Evolutionary conservation across 2,888 invertebrate genomes (phyloP).

Genomic region (Carpatolechia fugitivella): DNA sequence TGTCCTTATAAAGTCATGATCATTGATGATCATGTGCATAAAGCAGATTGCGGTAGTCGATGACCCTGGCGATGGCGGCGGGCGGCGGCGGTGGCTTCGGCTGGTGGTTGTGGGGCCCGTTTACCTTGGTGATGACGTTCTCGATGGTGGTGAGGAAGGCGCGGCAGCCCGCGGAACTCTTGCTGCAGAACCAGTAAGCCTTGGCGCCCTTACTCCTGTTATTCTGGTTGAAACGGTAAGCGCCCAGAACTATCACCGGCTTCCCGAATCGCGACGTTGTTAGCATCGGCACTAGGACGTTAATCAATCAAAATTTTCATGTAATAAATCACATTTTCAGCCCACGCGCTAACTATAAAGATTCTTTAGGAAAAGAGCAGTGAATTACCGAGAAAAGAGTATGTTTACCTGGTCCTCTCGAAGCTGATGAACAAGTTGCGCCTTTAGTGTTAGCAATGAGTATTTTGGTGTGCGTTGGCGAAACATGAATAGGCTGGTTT

Average conservation of each 20-base stretch:
- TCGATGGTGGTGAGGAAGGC: slow-evolving; percentile 33
- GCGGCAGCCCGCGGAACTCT: not conserved
- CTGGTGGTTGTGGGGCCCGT: slow-evolving; percentile 28
- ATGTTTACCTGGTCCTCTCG: not conserved
- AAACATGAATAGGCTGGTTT: not conserved
- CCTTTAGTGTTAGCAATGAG: not conserved
- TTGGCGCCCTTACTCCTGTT: not conserved
- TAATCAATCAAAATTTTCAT: too few relatives aligned
- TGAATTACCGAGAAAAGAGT: too few relatives aligned
- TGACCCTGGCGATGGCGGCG: not conserved
- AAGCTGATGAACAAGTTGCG: not conserved
- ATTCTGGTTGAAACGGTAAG: slow-evolving; percentile 12
- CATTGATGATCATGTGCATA: not conserved
- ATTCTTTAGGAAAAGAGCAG: too few relatives aligned
- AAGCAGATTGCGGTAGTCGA: not conserved
- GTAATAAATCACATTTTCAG: too few relatives aligned
- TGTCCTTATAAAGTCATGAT: not conserved
- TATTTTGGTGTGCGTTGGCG: not conserved
- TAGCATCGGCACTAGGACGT: not conserved
- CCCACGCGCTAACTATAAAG: too few relatives aligned
- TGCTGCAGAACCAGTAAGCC: slow-evolving; percentile 12
- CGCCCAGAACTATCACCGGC: slow-evolving; percentile 23
- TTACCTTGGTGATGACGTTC: slow-evolving; percentile 31
- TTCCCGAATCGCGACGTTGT: slow-evolving; percentile 22
- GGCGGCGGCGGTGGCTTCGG: slow-evolving; percentile 24